Base-by-base conservation (phyloP, 2,113 vertebrate species). In the Hydrolagus affinis region DNA sequence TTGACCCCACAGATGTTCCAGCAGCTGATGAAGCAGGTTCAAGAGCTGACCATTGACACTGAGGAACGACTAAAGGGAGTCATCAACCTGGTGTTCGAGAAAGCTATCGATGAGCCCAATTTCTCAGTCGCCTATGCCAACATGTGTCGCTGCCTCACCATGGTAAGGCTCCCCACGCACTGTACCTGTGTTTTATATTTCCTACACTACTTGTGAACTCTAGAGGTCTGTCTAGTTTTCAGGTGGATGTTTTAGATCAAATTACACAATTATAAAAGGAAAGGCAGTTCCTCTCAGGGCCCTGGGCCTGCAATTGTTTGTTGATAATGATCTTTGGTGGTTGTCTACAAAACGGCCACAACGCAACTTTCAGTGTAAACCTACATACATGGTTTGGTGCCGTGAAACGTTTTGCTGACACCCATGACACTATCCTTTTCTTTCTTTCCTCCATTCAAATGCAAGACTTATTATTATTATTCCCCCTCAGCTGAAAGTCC, bases 71-170 rank as follows among this genome's bases (percentile, higher is more conserved):
- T 99, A 76, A 99, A 99, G 89, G 97, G 97, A 19, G 96, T 99
- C 92, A 99, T 99, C 0, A 97, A 99, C 93, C 94, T 99, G 89
- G 97, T 99, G 85, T 99, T 99, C 0, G 97, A 99, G 93, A 99
- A 99, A 91, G 97, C 97, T 86, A 95, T 99, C 0, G 96, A 98
- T 4, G 97, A 99, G 87, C 97, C 97, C 86, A 95, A 96, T 92
- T 99, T 99, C 90, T 98, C 97, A 0, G 96, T 97, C 90, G 97
- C 97, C 0, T 99, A 99, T 0, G 97, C 96, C 89, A 96, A 99
- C 92, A 99, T 99, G 97, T 99, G 97, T 91, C 93, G 96, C 69
- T 97, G 97, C 90, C 95, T 99, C 0, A 96, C 96, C 73, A 97
- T 95, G 89, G 97, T 99, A 92, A 92, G 95, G 91, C 68, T 72